A percentile compares a stretch with the other conserved stretches of the same genome.
These are phyloP conservation scores for Apamea crenata DNA, from an alignment of 2,888 invertebrate genomes.

Conservation along the genomic window DNA sequence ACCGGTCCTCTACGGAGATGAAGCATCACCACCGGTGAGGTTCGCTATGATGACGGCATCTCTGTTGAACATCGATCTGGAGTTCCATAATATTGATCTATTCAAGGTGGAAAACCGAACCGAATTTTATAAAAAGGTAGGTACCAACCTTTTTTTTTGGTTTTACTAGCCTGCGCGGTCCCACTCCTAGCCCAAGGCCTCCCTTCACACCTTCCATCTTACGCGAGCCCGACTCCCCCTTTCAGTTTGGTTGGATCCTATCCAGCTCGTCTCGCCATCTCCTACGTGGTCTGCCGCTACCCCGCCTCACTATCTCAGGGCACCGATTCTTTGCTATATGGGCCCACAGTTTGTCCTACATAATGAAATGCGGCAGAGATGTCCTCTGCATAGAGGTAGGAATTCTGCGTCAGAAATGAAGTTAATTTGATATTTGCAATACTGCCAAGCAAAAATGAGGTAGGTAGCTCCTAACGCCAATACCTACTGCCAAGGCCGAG, in stretches of 20 bases:
- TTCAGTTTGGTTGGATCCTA: too few species aligned
- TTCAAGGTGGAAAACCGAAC: constrained; percentile 81
- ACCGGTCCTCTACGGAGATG: constrained; percentile 86
- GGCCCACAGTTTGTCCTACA: too few species aligned
- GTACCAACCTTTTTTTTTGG: background rate
- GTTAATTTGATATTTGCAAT: background rate
- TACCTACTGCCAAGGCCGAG: background rate
- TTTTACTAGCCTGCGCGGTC: background rate
- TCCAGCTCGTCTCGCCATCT: too few species aligned
- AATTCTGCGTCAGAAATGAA: too few species aligned
- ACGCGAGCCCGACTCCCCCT: too few species aligned
- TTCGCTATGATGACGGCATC: constrained; percentile 89
- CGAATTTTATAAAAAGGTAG: constrained; percentile 78
- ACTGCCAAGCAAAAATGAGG: background rate
- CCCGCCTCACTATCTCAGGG: too few species aligned
- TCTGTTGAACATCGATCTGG: constrained; percentile 82
- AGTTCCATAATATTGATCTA: constrained; percentile 86
- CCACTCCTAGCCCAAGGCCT: background rate
- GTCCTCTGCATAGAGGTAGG: too few species aligned
- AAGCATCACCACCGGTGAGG: constrained; percentile 88
- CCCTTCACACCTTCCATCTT: background rate
- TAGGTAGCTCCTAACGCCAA: background rate
- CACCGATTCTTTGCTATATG: too few species aligned
- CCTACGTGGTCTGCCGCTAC: too few species aligned
- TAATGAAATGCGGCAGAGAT: too few species aligned